Percentiles rank a stretch among this genome's conserved stretches.
These are phyloP conservation scores for Choloepus hoffmanni DNA, from an alignment of 2,113 vertebrate genomes.

Conservation along the genomic window DNA sequence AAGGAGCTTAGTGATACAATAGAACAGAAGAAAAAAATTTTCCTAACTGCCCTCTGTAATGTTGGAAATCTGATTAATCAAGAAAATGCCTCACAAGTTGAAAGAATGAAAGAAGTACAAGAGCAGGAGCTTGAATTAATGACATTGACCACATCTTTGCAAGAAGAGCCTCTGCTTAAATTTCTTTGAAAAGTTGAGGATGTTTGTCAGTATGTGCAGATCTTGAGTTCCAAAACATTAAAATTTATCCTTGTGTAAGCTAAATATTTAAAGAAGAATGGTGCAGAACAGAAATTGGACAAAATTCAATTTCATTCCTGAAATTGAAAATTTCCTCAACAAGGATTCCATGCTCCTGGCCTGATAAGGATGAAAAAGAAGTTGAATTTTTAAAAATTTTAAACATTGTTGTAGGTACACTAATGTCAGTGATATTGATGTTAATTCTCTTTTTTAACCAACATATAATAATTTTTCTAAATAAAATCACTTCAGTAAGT, in stretches of 20 bases:
- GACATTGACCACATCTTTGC: constrained; percentile 85
- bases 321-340: constrained; percentile 85
- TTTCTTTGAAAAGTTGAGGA: constrained; percentile 91
- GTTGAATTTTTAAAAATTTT: constrained; percentile 69
- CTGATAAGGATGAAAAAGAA: constrained; percentile 48
- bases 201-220: constrained; percentile 88
- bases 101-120: constrained; percentile 89
- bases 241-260: constrained; percentile 87
- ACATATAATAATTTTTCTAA: neutral
- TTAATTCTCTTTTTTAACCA: constrained; percentile 62
- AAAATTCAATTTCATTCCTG: constrained; percentile 84
- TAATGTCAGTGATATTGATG: constrained; percentile 64
- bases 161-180: constrained; percentile 88
- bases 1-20: constrained; percentile 85
- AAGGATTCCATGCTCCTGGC: neutral
- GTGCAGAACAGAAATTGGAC: constrained; percentile 85
- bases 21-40: constrained; percentile 87
- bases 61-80: constrained; percentile 74
- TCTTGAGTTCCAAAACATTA: constrained; percentile 83
- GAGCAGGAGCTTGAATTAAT: constrained; percentile 91
- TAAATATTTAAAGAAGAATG: constrained; percentile 89
- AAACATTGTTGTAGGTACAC: constrained; percentile 61
- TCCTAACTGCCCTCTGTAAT: constrained; percentile 87
- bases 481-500: neutral
- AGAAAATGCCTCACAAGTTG: constrained; percentile 89